Conservation (phyloP, 2,113 vertebrate genomes). For the Zosterops lateralis region DNA sequence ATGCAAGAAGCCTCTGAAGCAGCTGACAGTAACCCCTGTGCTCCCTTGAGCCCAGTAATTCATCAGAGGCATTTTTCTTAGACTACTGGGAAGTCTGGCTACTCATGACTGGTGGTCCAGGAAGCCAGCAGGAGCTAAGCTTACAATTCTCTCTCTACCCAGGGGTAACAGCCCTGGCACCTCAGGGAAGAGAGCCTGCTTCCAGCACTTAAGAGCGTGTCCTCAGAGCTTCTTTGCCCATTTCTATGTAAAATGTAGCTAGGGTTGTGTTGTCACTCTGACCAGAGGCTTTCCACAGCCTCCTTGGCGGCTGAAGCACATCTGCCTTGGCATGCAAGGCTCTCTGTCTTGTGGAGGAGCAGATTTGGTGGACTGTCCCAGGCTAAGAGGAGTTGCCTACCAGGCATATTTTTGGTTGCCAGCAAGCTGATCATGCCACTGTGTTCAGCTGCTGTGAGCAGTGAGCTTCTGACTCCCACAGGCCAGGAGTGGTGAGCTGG, state of each 20-base stretch:
- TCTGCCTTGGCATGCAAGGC: rapidly evolving
- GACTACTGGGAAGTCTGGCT: not conserved
- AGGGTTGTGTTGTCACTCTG: not conserved
- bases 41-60: not conserved
- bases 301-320: not conserved
- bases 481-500: not conserved
- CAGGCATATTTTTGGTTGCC: not conserved
- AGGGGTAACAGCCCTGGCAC: not conserved
- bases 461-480: not conserved
- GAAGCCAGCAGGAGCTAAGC: not conserved
- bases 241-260: not conserved
- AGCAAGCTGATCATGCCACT: not conserved
- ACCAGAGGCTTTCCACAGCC: not conserved
- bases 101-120: not conserved
- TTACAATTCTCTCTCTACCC: not conserved
- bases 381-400: not conserved
- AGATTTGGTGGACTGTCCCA: not conserved
- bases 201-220: not conserved
- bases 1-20: not conserved
- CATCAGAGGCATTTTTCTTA: not conserved
- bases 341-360: not conserved
- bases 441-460: not conserved
- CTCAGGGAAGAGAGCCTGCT: not conserved
- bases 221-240: not conserved
- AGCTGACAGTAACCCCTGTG: not conserved